phyloP scores from a whole-genome alignment of 2,113 vertebrate species.

The Colossoma macropomum region DNA sequence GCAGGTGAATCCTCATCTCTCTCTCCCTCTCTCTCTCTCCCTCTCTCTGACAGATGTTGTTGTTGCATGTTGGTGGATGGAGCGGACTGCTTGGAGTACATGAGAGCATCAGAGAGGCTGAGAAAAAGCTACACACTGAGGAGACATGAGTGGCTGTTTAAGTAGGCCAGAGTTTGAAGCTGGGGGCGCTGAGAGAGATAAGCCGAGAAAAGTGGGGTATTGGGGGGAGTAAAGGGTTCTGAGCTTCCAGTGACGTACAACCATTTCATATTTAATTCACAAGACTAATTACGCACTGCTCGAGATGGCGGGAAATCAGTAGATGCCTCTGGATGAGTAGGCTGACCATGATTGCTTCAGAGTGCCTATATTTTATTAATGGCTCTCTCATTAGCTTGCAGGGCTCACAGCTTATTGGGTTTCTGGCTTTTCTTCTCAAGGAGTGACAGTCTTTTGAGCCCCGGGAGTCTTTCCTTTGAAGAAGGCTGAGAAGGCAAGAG shows the following conservation, averaged over 20 bases:
- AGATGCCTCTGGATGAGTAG: slow-evolving; percentile 44
- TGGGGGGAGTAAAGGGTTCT: slow-evolving; percentile 49
- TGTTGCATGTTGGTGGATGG: slow-evolving; percentile 28
- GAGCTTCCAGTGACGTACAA: slow-evolving; percentile 71
- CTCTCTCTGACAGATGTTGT: slow-evolving; percentile 49
- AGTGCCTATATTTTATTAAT: slow-evolving; percentile 77
- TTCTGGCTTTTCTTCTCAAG: slow-evolving; percentile 39
- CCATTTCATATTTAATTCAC: slow-evolving; percentile 77
- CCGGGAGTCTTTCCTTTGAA: slow-evolving; percentile 38
- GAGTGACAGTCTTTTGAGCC: slow-evolving; percentile 30
- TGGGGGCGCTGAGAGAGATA: slow-evolving; percentile 52
- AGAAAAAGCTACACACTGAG: slow-evolving; percentile 12
- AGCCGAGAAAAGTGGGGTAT: slow-evolving; percentile 57
- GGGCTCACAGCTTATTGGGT: slow-evolving; percentile 56
- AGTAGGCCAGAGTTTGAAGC: slow-evolving; percentile 56
- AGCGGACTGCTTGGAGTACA: slow-evolving; percentile 23
- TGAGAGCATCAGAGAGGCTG: slow-evolving; percentile 17
- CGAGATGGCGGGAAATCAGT: slow-evolving; percentile 59
- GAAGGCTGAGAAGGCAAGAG: slow-evolving; percentile 1
- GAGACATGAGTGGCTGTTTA: slow-evolving; percentile 15
- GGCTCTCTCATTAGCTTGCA: slow-evolving; percentile 64
- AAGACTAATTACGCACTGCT: slow-evolving; percentile 61
- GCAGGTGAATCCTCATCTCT: slow-evolving; percentile 68
- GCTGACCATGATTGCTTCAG: slow-evolving; percentile 62
- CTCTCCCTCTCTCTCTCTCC: slow-evolving; percentile 40